Conservation (phyloP, 2,888 invertebrate species). For the Drosophila hamatofila region DNA sequence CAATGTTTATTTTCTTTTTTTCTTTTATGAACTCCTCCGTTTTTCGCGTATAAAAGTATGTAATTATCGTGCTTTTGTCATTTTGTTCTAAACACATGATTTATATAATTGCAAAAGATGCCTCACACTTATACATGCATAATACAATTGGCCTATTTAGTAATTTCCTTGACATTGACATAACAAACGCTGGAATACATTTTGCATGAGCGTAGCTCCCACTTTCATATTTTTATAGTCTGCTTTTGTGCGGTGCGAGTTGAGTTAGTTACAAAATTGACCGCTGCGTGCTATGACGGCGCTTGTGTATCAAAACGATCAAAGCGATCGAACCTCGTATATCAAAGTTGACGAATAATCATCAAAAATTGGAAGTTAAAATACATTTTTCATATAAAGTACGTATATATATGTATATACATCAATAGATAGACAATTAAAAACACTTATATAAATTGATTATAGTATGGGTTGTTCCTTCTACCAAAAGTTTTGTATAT, state of each 20-base stretch:
- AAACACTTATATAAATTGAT: slow-evolving; percentile 31
- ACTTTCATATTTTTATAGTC: slow-evolving; percentile 23
- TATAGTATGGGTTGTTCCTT: slow-evolving; percentile 9
- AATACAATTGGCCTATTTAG: not conserved
- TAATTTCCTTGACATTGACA: slow-evolving; percentile 10
- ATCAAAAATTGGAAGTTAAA: slow-evolving; percentile 12
- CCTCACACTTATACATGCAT: not conserved
- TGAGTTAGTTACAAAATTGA: slow-evolving; percentile 15
- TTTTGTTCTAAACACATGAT: not conserved
- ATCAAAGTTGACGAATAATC: slow-evolving; percentile 21
- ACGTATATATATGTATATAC: not conserved
- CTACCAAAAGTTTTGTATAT: slow-evolving; percentile 1
- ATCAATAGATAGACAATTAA: slow-evolving; percentile 31
- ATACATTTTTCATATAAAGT: slow-evolving; percentile 2
- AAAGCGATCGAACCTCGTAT: not conserved
- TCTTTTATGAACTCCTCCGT: too few relatives aligned
- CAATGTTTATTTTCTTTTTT: too few relatives aligned
- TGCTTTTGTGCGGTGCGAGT: slow-evolving; percentile 49
- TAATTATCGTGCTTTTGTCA: not conserved
- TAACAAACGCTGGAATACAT: slow-evolving; percentile 9
- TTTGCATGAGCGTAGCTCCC: too few relatives aligned
- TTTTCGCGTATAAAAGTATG: slow-evolving; percentile 36
- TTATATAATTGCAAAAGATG: not conserved
- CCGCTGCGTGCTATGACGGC: slow-evolving; percentile 21
- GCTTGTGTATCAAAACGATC: slow-evolving; percentile 17